Evolutionary conservation across 1,140 invertebrate genomes (phyloP), one percentile per base, ranked within the genome.

Genomic region (Littorina saxatilis): DNA sequence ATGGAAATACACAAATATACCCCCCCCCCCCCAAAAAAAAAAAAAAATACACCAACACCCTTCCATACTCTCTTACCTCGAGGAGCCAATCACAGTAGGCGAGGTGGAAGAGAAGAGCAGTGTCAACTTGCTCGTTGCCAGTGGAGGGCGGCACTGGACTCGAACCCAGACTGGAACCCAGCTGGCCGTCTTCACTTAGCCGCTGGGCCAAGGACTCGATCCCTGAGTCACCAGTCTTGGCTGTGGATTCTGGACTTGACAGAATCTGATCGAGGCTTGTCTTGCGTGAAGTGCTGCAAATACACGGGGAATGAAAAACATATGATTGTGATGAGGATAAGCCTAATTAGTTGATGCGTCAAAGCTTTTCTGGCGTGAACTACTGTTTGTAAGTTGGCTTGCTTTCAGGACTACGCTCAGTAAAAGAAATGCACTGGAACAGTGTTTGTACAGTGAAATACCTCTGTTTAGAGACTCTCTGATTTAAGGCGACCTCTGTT

Each of bases 61-160:
- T 29, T n/a, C 1, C 39, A 61, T 43, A 29, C 63, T 32, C 52
- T 74, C 86, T 84, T 84, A 93, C 93, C 88, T 93, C 92, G 17
- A 93, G 84, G 1, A 94, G 87, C 75, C 91, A 88, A 80, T 93
- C 92, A 87, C 92, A 93, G 85, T 93, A 92, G 29, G 86, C 87
- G 23, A 94, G 88, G 84, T 94, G 93, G 40, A 90, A 92, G 61
- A 92, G 83, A 1, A 94, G 86, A 20, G 91, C 91, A 27, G 91
- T 87, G 82, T 93, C 93, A 50, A 93, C 89, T 80, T 93, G 92
- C 35, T 92, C 90, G 82, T 90, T 92, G 40, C 91, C 91, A n/a
- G 92, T 93, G 32, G 91, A 88, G 37, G 91, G 84, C 3, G 90
- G 88, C 29, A 90, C 85, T 5, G 90, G 89, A 82, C 87, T 92